phyloP scores from a whole-genome alignment of 2,888 invertebrate genomes.

The Rapana venosa region DNA sequence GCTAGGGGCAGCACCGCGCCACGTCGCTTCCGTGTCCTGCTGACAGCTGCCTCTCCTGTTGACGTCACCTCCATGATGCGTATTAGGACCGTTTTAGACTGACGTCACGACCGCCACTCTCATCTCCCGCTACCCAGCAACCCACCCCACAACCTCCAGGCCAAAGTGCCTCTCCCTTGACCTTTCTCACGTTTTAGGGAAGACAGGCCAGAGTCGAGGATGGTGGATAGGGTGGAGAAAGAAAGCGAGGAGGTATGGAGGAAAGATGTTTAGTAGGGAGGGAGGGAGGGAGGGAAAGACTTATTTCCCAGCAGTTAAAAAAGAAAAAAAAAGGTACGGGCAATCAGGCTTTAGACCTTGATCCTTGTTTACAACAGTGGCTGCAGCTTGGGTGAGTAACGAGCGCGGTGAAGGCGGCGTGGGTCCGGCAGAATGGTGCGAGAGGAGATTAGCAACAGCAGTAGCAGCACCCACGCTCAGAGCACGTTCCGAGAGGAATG shows the following conservation, averaged over 20 bases:
- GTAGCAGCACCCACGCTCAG: too few relatives aligned
- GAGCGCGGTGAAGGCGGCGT: background rate
- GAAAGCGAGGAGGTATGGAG: too few relatives aligned
- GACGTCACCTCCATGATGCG: background rate
- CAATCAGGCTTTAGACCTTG: conserved; percentile 5
- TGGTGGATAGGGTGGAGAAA: background rate
- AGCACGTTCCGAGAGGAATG: too few relatives aligned
- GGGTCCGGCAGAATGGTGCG: background rate
- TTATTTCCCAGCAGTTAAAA: too few relatives aligned
- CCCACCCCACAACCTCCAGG: background rate
- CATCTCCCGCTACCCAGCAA: too few relatives aligned
- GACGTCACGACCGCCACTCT: background rate
- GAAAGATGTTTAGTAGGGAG: background rate
- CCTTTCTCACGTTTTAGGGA: background rate
- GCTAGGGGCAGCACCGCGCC: background rate
- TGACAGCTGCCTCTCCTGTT: background rate
- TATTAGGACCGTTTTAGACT: background rate
- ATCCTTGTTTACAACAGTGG: conserved; percentile 39
- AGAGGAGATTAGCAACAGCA: background rate
- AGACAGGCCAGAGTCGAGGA: background rate
- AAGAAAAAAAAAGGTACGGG: background rate
- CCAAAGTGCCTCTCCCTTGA: background rate
- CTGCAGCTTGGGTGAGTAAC: conserved; percentile 23
- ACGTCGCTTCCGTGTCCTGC: background rate
- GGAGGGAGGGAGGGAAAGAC: background rate